Base-by-base conservation (phyloP, 2,113 vertebrate species). In the Forbesichthys papilliferus region DNA sequence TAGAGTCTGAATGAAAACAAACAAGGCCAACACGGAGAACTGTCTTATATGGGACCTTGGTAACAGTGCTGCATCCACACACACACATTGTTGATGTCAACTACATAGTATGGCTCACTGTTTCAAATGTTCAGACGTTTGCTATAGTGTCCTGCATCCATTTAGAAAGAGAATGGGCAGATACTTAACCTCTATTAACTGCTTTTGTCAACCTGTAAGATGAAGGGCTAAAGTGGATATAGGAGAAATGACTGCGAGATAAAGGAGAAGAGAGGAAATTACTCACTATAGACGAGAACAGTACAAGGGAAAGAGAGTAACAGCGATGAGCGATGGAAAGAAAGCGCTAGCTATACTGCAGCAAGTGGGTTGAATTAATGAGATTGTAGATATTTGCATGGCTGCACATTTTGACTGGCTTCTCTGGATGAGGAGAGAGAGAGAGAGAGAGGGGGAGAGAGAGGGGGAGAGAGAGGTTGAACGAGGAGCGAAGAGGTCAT, bases 141-240 rank as follows among this genome's bases (percentile, higher is more conserved):
- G 7, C 36, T 42, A 42, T 42, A 42, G 36, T 42, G 66, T 57
- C 75, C 84, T 76, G 79, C 83, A 75, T 80, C 55, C 64, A 36
- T 81, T 84, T 60, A 81, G 61, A 61, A 5, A 66, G 74, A 67
- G 65, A 55, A 64, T 69, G 61, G 69, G 68, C 64, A 73, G 78
- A 84, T 75, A 78, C 78, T 90, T 89, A 84, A 83, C 86, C 87
- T 83, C 82, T 68, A 75, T 75, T 60, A 13, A 79, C 70, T 77
- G 82, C 80, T 88, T 89, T 79, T 77, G 90, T 89, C 90, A 91
- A 92, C 91, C 90, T 93, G 92, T 91, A 81, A 85, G 75, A 87
- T 78, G 68, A 27, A 74, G 69, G 73, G 70, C 69, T 87, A 87
- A 89, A 16, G 58, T 27, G 55, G 27, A 3, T 56, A 46, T 53